Evolutionary conservation across 2,888 invertebrate species (phyloP).

Genomic region (Lysandra coridon): DNA sequence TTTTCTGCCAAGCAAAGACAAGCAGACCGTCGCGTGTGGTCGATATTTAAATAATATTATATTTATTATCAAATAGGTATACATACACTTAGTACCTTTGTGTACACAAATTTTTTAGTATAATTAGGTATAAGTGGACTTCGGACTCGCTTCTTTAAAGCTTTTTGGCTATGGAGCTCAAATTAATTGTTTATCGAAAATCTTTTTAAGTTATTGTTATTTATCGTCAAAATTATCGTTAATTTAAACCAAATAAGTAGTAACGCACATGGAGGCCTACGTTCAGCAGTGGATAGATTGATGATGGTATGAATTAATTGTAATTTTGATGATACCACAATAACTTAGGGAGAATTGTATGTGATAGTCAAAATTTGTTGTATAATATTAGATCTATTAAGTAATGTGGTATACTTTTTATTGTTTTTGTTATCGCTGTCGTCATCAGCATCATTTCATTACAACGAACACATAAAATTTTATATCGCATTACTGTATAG

Average conservation of each 20-base stretch:
- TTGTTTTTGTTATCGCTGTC: neutral
- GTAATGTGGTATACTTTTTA: neutral
- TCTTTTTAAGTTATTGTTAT: neutral
- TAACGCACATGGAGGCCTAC: neutral
- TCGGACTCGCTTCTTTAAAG: slow-evolving; percentile 6
- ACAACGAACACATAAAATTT: neutral
- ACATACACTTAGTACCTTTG: neutral
- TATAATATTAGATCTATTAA: neutral
- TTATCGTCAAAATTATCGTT: neutral
- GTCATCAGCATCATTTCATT: neutral
- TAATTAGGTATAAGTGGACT: neutral
- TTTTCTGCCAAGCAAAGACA: no score
- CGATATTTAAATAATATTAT: neutral
- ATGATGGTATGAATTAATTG: neutral
- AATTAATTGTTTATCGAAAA: neutral
- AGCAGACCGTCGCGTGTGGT: no score
- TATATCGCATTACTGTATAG: neutral
- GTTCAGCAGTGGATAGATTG: neutral
- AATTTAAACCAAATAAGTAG: neutral
- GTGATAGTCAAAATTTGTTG: neutral
- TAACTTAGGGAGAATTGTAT: neutral
- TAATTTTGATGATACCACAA: neutral
- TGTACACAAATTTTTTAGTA: neutral
- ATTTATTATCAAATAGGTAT: neutral
- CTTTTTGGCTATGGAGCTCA: neutral